Base-by-base conservation (phyloP, 2,113 vertebrate genomes). In the Cercocebus atys region DNA sequence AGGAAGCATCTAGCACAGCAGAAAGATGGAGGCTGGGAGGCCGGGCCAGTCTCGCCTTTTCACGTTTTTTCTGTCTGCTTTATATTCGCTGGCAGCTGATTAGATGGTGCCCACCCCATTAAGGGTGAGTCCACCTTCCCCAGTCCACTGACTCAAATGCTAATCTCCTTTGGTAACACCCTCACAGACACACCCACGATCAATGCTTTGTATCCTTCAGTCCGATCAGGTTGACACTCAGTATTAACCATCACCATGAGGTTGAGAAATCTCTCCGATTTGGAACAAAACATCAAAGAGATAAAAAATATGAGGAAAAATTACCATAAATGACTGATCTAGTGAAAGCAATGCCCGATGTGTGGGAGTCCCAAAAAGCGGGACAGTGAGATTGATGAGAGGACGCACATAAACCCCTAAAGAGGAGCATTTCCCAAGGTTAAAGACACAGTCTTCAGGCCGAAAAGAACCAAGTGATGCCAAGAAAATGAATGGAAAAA, bases 271-370 rank as follows among this genome's bases (percentile, higher is more conserved):
- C 55, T 8, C 88, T n/a, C 59, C 0, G 4, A 66, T 47, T 38
- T 80, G 12, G 35, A 52, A 80, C 32, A 90, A 90, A 90, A 80
- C n/a, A 4, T 40, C n/a, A 22, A 68, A 40, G n/a, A 55, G 43
- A 90, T n/a, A 68, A 55, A 50, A 38, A 61, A 43, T 20, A 23
- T 5, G 57, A 66, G 23, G 32, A 68, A 47, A 23, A 52, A 38
- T 17, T 40, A 4, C 25, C n/a, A 11, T 4, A 64, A 80, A 7
- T 1, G 43, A 79, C 43, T 45, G 35, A 10, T 5, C 10, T 11
- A 3, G 4, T 8, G n/a, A 18, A 27, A 6, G 17, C 1, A 3
- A 18, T 25, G 32, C 30, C 23, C 14, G 43, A 40, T 17, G 2
- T 66, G 25, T 20, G 17, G 17, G 35, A 32, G 64, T 16, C 59